These are phyloP conservation scores for Tiphia femorata DNA, from an alignment of 2,888 invertebrate genomes.

Conservation along the genomic window DNA sequence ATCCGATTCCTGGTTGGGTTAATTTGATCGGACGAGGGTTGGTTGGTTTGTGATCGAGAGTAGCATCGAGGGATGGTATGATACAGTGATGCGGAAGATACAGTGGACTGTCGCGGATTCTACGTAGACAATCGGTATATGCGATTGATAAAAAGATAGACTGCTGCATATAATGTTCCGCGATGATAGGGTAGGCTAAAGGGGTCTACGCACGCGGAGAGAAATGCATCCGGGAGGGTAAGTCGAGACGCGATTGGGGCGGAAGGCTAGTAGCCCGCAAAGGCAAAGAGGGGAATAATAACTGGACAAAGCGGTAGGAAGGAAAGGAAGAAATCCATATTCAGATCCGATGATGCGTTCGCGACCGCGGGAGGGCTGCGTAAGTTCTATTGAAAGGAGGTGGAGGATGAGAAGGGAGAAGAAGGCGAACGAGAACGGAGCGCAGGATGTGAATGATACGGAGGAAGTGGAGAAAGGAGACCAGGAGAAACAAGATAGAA, in stretches of 20 bases:
- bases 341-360: slow-evolving; percentile 63
- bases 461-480: neutral
- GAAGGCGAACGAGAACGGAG: neutral
- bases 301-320: slow-evolving; percentile 58
- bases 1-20: too few relatives aligned
- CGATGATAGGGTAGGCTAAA: too few relatives aligned
- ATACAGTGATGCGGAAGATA: too few relatives aligned
- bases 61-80: too few relatives aligned
- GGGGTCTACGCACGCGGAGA: too few relatives aligned
- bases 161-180: too few relatives aligned
- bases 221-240: slow-evolving; percentile 19
- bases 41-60: too few relatives aligned
- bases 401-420: slow-evolving; percentile 15
- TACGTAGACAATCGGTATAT: too few relatives aligned
- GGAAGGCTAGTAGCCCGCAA: slow-evolving; percentile 16
- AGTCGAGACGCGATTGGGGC: slow-evolving; percentile 38
- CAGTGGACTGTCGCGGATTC: too few relatives aligned
- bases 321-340: slow-evolving; percentile 61
- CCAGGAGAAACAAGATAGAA: too few relatives aligned
- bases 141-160: too few relatives aligned
- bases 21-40: too few relatives aligned
- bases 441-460: neutral
- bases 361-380: slow-evolving; percentile 33
- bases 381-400: slow-evolving; percentile 9
- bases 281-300: slow-evolving; percentile 35